phyloP scores from a whole-genome alignment of 1,140 invertebrate genomes.

The Parasteatoda tepidariorum region DNA sequence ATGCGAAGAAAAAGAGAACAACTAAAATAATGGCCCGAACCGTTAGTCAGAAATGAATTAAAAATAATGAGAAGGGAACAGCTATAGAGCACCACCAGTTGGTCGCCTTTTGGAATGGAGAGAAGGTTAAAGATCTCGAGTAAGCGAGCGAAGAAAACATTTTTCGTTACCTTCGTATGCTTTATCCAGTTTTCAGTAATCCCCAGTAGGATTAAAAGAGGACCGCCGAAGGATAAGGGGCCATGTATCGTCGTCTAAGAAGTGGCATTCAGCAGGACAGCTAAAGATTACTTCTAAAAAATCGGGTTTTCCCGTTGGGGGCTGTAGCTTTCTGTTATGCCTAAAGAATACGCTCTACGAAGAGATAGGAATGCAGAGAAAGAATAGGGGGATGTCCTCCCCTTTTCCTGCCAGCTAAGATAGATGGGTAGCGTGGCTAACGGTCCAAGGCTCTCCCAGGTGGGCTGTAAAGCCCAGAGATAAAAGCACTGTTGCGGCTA shows the following conservation, averaged over 20 bases:
- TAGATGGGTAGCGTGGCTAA: slow-evolving; percentile 55
- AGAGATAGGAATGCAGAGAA: slow-evolving; percentile 48
- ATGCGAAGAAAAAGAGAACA: slow-evolving; percentile 31
- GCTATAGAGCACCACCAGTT: slow-evolving; percentile 31
- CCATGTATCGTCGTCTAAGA: slow-evolving; percentile 58
- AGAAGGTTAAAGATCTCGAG: slow-evolving; percentile 33
- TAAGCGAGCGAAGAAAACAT: slow-evolving; percentile 42
- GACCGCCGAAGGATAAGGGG: slow-evolving; percentile 50
- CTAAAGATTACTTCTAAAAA: slow-evolving; percentile 59
- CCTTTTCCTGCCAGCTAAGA: slow-evolving; percentile 42
- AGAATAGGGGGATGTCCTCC: slow-evolving; percentile 11
- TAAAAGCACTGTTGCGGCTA: slow-evolving; percentile 60
- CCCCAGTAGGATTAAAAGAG: slow-evolving; percentile 44
- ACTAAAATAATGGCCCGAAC: slow-evolving; percentile 47
- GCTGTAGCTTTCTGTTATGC: slow-evolving; percentile 60
- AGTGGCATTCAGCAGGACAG: slow-evolving; percentile 57
- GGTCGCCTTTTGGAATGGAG: slow-evolving; percentile 18
- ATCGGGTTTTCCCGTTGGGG: slow-evolving; percentile 51
- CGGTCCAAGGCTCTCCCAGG: slow-evolving; percentile 53
- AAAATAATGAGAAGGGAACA: slow-evolving; percentile 51
- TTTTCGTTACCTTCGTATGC: slow-evolving; percentile 38
- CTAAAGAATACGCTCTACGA: slow-evolving; percentile 47
- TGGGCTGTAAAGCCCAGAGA: slow-evolving; percentile 55
- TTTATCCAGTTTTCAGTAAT: slow-evolving; percentile 58
- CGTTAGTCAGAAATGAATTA: slow-evolving; percentile 60